phyloP scores from a whole-genome alignment of 2,797 vertebrate species.

The Caiman crocodilus region DNA sequence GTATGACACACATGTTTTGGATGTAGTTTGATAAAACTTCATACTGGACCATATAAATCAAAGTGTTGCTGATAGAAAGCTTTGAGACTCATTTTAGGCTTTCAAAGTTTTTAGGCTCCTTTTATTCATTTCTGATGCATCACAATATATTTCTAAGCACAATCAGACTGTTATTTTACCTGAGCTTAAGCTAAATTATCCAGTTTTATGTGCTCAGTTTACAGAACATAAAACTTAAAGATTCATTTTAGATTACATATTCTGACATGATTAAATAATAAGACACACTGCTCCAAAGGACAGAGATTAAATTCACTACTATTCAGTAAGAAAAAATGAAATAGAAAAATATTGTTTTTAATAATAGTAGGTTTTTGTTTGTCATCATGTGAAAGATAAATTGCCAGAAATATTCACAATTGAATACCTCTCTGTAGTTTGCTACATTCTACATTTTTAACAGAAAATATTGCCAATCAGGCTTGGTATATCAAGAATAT shows the following conservation, averaged over 20 bases:
- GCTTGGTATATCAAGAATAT: neutral
- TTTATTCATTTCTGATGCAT: neutral
- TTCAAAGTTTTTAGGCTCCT: neutral
- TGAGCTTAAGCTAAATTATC: neutral
- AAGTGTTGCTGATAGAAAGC: neutral
- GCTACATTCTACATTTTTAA: neutral
- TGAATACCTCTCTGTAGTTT: neutral
- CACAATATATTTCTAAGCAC: neutral
- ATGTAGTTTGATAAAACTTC: neutral
- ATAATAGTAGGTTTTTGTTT: neutral
- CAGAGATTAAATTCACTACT: neutral
- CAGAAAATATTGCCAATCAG: neutral
- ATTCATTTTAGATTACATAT: neutral
- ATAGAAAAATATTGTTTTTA: neutral
- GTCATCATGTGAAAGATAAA: neutral
- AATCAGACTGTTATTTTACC: neutral
- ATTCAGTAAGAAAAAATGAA: neutral
- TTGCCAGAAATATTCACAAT: neutral
- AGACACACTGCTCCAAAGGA: neutral
- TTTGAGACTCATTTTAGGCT: neutral
- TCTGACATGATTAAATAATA: conserved; percentile 17
- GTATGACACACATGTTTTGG: neutral
- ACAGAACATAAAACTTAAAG: neutral
- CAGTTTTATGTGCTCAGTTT: neutral
- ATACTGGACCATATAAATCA: neutral